Conservation (phyloP, 2,113 vertebrate species). For the Catagonus wagneri region DNA sequence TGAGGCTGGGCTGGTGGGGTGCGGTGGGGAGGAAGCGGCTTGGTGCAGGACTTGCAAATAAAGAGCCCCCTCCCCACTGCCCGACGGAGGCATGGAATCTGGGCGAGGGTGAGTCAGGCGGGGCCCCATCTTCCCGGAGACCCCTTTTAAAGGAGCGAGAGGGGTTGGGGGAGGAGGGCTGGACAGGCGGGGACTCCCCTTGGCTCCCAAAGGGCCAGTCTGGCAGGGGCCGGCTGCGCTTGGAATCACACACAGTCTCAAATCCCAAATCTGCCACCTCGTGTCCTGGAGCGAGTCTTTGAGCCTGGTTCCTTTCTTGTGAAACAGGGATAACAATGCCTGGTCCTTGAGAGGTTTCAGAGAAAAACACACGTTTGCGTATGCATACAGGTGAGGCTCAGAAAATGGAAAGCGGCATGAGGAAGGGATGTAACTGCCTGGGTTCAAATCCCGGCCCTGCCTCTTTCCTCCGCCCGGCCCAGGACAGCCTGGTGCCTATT, state of each 20-base stretch:
- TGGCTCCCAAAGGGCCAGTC: neutral
- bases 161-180: neutral
- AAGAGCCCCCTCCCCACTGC: neutral
- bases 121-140: no score
- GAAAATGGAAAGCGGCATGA: neutral
- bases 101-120: accelerated
- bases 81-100: neutral
- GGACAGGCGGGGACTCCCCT: neutral
- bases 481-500: accelerated
- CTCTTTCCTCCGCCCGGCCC: neutral
- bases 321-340: neutral
- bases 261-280: neutral
- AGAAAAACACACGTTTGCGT: neutral
- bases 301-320: neutral
- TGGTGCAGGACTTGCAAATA: neutral
- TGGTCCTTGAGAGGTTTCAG: neutral
- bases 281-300: neutral
- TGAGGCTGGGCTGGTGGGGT: accelerated
- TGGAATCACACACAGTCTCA: neutral
- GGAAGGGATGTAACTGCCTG: neutral
- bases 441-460: neutral
- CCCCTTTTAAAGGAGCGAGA: neutral
- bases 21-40: no score
- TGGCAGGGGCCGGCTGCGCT: neutral
- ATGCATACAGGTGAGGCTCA: neutral